Conservation (phyloP, 2,888 invertebrate genomes). For the Rhabditoides inermis region DNA sequence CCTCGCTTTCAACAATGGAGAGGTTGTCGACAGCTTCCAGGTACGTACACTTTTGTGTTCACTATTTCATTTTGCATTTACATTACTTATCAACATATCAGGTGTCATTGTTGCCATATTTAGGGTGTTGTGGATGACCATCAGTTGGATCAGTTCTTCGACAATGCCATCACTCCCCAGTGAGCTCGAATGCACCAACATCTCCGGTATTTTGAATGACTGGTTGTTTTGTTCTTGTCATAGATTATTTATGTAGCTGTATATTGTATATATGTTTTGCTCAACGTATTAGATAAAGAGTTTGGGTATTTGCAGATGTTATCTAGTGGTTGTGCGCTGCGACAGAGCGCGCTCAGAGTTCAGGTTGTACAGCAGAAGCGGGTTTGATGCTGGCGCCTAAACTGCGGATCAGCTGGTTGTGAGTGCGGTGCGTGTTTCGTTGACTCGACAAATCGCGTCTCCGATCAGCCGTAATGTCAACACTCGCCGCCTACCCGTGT, state of each 20-base stretch:
- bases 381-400: too few relatives aligned
- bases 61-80: neutral
- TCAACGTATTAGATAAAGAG: too few relatives aligned
- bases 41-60: constrained; percentile 3
- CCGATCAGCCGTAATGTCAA: constrained; percentile 13
- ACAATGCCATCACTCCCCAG: constrained; percentile 14
- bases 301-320: constrained; percentile 1
- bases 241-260: too few relatives aligned
- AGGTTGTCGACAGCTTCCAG: constrained; percentile 19
- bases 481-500: constrained; percentile 7
- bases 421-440: too few relatives aligned
- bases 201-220: too few relatives aligned
- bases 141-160: constrained; percentile 28
- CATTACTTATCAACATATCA: neutral
- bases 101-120: neutral
- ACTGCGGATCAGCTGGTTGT: too few relatives aligned
- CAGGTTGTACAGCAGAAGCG: too few relatives aligned
- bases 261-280: too few relatives aligned
- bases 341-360: too few relatives aligned
- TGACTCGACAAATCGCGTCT: too few relatives aligned
- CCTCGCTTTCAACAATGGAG: constrained; percentile 27
- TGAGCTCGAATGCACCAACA: too few relatives aligned
- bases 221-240: too few relatives aligned
- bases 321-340: neutral
- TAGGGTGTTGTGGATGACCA: constrained; percentile 26